Base-by-base conservation (phyloP, 2,888 invertebrate species). In the Harpalus rubripes region DNA sequence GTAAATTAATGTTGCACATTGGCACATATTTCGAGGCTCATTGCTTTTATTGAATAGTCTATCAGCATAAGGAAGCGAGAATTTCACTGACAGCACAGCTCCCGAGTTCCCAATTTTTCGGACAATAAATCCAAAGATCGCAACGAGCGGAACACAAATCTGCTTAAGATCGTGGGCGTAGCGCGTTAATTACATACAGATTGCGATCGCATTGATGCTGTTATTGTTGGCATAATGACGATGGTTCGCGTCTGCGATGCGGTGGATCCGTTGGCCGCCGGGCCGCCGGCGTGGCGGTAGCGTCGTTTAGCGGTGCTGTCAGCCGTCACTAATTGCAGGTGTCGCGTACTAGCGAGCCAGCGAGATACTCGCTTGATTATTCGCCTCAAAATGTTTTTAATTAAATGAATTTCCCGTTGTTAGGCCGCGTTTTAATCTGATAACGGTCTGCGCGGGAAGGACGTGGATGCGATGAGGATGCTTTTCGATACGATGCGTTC, bases 291-390 rank as follows among this genome's bases (percentile, higher is more conserved):
- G 44, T 72, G 59, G 65, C 58, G 32, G 78, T 78, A 79, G 85
- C 87, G 87, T 87, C 89, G 89, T 90, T 90, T 90, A 89, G 90
- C 88, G 87, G 87, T 86, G 88, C 89, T 86, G 83, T 89, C 89
- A 88, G 89, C 89, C 91, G 89, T 88, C 89, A 90, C 91, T 91
- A 91, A 91, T 91, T 91, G 90, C 91, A 90, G 91, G 90, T 91
- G 90, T 90, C 90, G 89, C 89, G 90, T 88, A 89, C 87, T 88
- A 80, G 79, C 81, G 52, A 61, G 79, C 88, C 88, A 89, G 88
- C 79, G 79, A 89, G 90, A 89, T 89, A 32, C 87, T 88, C 87
- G 86, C 88, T 89, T 88, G 90, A 90, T 90, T 90, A 89, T 89
- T 87, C 87, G 88, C 87, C 88, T 88, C 88, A 88, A 90, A 90